Conservation (phyloP, 2,888 invertebrate genomes). For the Byasa hedistus region DNA sequence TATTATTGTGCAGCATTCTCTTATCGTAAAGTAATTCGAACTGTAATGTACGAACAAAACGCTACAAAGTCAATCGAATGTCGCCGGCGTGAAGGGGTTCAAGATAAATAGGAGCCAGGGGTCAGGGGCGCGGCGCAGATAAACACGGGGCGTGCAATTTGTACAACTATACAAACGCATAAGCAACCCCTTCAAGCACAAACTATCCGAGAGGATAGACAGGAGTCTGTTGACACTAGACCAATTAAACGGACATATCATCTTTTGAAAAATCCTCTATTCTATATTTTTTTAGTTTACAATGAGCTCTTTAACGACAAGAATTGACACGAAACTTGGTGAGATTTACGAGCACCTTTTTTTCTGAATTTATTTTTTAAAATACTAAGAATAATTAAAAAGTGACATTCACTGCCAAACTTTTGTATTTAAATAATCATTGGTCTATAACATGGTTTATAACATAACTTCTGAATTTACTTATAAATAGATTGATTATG, state of each 20-base stretch:
- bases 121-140: slow-evolving; percentile 58
- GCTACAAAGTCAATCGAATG: slow-evolving; percentile 69
- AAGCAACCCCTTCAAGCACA: slow-evolving; percentile 45
- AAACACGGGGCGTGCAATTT: slow-evolving; percentile 77
- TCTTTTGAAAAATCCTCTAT: neutral
- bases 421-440: too few species aligned
- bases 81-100: slow-evolving; percentile 65
- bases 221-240: slow-evolving; percentile 9
- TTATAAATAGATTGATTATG: too few species aligned
- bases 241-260: slow-evolving; percentile 15
- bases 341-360: too few species aligned
- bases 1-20: slow-evolving; percentile 3
- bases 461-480: too few species aligned
- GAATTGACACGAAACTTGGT: too few species aligned
- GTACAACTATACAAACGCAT: slow-evolving; percentile 71
- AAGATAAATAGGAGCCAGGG: slow-evolving; percentile 71
- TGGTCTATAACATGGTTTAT: too few species aligned
- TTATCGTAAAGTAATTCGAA: slow-evolving; percentile 27
- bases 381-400: too few species aligned
- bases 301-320: too few species aligned
- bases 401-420: too few species aligned
- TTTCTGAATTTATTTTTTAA: too few species aligned
- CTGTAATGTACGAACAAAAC: slow-evolving; percentile 51
- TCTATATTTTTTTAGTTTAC: too few species aligned
- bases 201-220: slow-evolving; percentile 15